Conservation (phyloP, 92 coral and sea anemone genomes). For the Siderastrea siderea region DNA sequence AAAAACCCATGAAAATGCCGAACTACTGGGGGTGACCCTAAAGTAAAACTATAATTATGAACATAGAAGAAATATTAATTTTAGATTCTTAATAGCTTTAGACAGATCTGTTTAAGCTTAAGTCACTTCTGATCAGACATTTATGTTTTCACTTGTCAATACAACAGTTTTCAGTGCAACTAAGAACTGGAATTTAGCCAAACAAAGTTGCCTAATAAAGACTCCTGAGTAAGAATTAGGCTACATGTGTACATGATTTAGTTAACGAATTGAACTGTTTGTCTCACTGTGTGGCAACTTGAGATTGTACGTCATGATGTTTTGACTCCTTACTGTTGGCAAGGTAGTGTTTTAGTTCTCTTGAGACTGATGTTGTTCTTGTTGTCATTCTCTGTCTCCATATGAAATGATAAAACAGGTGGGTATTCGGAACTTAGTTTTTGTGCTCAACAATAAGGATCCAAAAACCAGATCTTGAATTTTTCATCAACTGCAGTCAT, state of each 20-base stretch:
- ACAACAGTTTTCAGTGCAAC: not conserved
- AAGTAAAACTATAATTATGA: not conserved
- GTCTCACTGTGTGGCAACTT: too few species aligned
- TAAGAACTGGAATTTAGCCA: not conserved
- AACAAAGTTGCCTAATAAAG: not conserved
- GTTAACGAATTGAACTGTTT: too few species aligned
- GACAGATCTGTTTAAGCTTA: not conserved
- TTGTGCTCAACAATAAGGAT: not conserved
- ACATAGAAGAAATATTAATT: not conserved
- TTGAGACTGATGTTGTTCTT: too few species aligned
- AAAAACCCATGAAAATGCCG: not conserved
- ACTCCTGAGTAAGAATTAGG: not conserved
- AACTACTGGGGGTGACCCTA: not conserved
- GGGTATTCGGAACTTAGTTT: not conserved
- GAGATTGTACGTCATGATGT: too few species aligned
- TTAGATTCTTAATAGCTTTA: not conserved
- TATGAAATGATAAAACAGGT: not conserved
- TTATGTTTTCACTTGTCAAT: not conserved
- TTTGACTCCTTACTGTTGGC: too few species aligned
- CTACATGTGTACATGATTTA: too few species aligned
- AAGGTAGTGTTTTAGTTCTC: too few species aligned
- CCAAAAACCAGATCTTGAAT: constrained; percentile 50
- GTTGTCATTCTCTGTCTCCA: not conserved
- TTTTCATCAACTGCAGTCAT: constrained; percentile 41
- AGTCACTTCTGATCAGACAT: not conserved